Percentiles rank a stretch among this genome's conserved stretches.
phyloP scores from a whole-genome alignment of 2,797 vertebrate species.

The Falco columbarius region DNA sequence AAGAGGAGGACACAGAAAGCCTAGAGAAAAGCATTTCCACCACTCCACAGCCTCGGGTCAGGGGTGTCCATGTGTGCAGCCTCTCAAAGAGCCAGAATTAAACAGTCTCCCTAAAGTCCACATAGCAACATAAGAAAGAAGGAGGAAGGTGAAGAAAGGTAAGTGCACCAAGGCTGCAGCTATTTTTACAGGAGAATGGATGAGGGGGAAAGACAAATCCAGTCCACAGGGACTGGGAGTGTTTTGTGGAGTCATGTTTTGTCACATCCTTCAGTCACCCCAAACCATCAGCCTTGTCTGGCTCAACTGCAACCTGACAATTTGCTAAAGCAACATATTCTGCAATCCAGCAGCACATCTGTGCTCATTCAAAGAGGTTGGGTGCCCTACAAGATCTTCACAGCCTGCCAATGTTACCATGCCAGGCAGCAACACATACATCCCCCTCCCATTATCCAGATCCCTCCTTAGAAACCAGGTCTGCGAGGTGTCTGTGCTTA shows the following conservation, averaged over 20 bases:
- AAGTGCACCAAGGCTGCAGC: background rate
- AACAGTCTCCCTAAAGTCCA: background rate
- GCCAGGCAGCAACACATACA: background rate
- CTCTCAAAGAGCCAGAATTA: background rate
- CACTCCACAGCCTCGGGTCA: rapidly evolving
- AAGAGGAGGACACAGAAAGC: background rate
- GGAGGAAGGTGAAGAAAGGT: background rate
- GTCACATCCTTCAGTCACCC: background rate
- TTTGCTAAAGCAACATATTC: background rate
- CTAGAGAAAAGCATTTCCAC: background rate
- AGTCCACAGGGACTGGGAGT: no score
- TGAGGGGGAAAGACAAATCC: background rate
- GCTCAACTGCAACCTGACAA: background rate
- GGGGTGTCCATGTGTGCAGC: background rate
- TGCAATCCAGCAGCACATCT: background rate
- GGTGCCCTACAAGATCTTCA: background rate
- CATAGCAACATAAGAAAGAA: background rate
- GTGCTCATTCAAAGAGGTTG: background rate
- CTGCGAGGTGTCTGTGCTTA: background rate
- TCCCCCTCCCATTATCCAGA: background rate
- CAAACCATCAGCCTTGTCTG: background rate
- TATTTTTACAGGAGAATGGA: background rate
- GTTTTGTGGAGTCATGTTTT: background rate
- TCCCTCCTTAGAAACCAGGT: background rate
- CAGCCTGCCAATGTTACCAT: background rate